Percentiles rank a stretch among this genome's conserved stretches.
Evolutionary conservation across 2,797 vertebrate genomes (phyloP).

Genomic region (Hipposideros larvatus): DNA sequence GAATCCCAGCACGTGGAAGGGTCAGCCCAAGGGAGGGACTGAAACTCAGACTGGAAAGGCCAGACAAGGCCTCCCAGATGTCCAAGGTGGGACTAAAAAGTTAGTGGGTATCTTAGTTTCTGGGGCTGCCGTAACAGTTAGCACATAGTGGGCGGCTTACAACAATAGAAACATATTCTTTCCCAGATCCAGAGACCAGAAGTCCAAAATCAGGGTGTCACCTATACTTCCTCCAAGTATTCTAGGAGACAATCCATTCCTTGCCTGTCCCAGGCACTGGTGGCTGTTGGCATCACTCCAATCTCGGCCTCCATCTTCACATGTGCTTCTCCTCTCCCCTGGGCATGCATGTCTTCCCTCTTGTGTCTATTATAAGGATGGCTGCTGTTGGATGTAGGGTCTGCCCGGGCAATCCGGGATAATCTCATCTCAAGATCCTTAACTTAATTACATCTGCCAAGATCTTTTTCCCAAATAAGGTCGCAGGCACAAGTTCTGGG

Average conservation of each 20-base stretch:
- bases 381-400: neutral
- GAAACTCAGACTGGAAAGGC: neutral
- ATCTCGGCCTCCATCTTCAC: neutral
- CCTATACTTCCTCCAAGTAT: neutral
- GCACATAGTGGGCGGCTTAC: neutral
- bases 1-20: neutral
- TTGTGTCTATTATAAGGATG: neutral
- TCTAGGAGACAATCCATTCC: neutral
- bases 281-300: neutral
- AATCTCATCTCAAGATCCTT: neutral
- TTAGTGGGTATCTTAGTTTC: neutral
- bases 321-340: neutral
- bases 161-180: neutral
- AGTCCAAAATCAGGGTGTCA: neutral
- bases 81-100: neutral
- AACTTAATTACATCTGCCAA: neutral
- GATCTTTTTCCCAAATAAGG: neutral
- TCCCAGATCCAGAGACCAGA: neutral
- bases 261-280: neutral
- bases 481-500: neutral
- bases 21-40: neutral
- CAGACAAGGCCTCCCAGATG: neutral
- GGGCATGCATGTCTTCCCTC: no score
- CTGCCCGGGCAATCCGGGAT: neutral
- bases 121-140: neutral